Percentiles rank a stretch among this genome's conserved stretches.
Conservation (phyloP, 2,888 invertebrate genomes). For the Drosophila acutilabella region DNA sequence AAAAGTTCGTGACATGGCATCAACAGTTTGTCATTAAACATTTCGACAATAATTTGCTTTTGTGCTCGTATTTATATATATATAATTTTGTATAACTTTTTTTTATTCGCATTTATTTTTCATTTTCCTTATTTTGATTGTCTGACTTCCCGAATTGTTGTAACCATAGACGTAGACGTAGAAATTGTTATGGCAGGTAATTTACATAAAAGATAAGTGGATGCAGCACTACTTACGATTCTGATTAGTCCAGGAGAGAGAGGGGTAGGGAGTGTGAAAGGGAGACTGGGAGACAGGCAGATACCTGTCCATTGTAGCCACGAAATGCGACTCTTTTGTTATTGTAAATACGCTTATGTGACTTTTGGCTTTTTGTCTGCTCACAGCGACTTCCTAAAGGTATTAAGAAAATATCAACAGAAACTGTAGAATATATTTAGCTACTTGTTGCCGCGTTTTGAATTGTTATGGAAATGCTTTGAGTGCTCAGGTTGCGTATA, state of each 20-base stretch:
- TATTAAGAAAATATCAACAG: slow-evolving; percentile 67
- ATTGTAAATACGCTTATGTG: slow-evolving; percentile 65
- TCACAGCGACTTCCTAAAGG: slow-evolving; percentile 78
- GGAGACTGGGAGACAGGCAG: slow-evolving; percentile 9
- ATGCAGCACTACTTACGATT: slow-evolving; percentile 69
- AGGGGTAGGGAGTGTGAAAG: not conserved
- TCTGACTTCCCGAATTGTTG: slow-evolving; percentile 69
- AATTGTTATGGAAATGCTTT: slow-evolving; percentile 70
- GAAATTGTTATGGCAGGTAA: slow-evolving; percentile 77
- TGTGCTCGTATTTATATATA: slow-evolving; percentile 62
- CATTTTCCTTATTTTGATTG: not conserved
- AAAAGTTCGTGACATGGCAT: slow-evolving; percentile 84
- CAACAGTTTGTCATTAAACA: slow-evolving; percentile 85
- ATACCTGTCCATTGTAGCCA: slow-evolving; percentile 75
- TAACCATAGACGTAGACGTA: slow-evolving; percentile 55
- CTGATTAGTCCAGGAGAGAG: slow-evolving; percentile 62
- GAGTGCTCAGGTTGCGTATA: slow-evolving; percentile 78
- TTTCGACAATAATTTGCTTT: slow-evolving; percentile 84
- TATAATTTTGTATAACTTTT: slow-evolving; percentile 1
- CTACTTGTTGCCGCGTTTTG: slow-evolving; percentile 75
- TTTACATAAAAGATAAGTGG: slow-evolving; percentile 77
- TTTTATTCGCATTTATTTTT: slow-evolving; percentile 42
- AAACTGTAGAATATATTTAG: slow-evolving; percentile 34
- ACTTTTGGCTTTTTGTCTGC: slow-evolving; percentile 41
- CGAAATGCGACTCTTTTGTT: slow-evolving; percentile 68